Evolutionary conservation across 2,888 invertebrate genomes (phyloP).

Genomic region (Drosophila villosipedis): DNA sequence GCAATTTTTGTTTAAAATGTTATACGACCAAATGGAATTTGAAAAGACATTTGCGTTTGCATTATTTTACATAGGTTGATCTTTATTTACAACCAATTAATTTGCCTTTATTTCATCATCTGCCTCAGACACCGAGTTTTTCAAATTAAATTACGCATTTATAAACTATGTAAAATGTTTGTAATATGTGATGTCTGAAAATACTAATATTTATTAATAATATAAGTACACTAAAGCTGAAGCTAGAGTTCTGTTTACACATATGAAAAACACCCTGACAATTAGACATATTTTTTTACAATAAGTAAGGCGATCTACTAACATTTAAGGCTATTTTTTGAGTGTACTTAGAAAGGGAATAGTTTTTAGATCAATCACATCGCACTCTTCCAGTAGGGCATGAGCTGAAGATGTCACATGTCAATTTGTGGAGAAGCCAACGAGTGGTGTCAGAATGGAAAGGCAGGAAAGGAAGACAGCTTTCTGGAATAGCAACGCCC

Average conservation of each 20-base stretch:
- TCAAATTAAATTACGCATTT: not conserved
- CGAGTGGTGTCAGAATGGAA: constrained; percentile 33
- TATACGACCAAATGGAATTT: not conserved
- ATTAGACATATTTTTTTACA: too few species aligned
- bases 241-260: too few species aligned
- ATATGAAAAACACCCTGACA: too few species aligned
- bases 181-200: not conserved
- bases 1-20: not conserved
- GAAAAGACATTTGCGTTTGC: not conserved
- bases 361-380: constrained; percentile 45
- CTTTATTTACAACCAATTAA: not conserved
- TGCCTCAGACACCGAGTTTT: not conserved
- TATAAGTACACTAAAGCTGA: not conserved
- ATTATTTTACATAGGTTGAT: not conserved
- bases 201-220: not conserved
- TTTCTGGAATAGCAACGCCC: constrained; percentile 72
- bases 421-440: constrained; percentile 64
- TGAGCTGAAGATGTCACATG: constrained; percentile 65
- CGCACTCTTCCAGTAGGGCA: constrained; percentile 37
- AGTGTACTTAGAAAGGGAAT: not conserved
- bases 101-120: not conserved
- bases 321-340: not conserved
- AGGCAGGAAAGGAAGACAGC: constrained; percentile 44
- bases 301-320: not conserved
- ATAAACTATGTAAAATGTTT: not conserved